Evolutionary conservation across 2,797 vertebrate genomes (phyloP), one percentile per base, ranked within the genome.

Genomic region (Chrosomus eos): DNA sequence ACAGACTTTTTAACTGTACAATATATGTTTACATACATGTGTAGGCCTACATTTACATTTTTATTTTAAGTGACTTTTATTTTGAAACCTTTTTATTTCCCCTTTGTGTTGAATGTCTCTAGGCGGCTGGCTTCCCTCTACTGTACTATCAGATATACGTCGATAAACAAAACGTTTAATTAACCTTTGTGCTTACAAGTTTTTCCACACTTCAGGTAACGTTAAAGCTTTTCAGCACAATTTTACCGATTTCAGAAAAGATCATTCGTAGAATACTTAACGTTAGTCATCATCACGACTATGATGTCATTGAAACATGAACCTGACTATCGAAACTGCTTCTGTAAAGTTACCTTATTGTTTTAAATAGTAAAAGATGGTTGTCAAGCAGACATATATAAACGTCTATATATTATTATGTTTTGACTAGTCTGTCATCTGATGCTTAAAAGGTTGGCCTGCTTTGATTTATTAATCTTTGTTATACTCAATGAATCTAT

Each of bases 151-250:
- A 51, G 40, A 16, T 21, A 64, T 64, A 64, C 51, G 21, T 14
- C n/a, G 28, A 73, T 62, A 7, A 13, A 36, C 18, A 38, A 28
- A 67, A 76, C 73, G 13, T 55, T 43, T 28, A 67, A 64, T 23
- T 40, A 55, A 76, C 11, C 7, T n/a, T 80, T 67, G 5, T 67
- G 26, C 7, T 67, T 36, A 36, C 28, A 36, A 6, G 72, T 28
- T 67, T 19, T 51, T 23, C 19, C 9, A 40, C 45, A n/a, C n/a
- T 18, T 76, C 73, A 67, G 73, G 82, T 76, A 83, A 48, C 45
- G 14, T 48, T 16, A 48, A 75, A 36, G 2, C 4, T 67, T 80
- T 62, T 78, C n/a, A 19, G 33, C n/a, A 18, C 19, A 2, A 13
- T 40, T 21, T 62, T 1, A 38, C 2, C 33, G 4, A 18, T 77